These are phyloP conservation scores for Hemichromis elongatus DNA, from an alignment of 2,113 vertebrate species.

Conservation along the genomic window DNA sequence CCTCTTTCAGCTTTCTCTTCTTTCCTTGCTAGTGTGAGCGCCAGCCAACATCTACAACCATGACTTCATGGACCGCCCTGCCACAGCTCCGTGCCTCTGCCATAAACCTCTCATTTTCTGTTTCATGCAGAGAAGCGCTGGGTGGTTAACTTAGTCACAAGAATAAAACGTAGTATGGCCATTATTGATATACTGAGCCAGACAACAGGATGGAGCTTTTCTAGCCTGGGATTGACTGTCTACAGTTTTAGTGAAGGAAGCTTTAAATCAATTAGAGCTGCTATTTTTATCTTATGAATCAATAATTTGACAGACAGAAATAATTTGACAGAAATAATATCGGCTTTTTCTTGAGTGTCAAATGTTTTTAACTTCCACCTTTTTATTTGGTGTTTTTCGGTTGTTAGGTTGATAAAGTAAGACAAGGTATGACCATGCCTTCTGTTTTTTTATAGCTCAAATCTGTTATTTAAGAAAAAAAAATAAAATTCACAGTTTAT, in stretches of 20 bases:
- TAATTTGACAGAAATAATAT: not conserved
- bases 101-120: not conserved
- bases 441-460: not conserved
- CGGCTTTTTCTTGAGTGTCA: fast-evolving
- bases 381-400: not conserved
- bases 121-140: not conserved
- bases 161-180: not conserved
- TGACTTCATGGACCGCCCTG: not conserved
- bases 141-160: not conserved
- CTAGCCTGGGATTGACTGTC: not conserved
- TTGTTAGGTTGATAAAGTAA: not conserved
- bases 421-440: fast-evolving
- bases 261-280: not conserved
- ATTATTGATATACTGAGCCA: not conserved
- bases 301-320: not conserved
- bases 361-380: not conserved
- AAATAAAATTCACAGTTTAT: not conserved
- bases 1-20: not conserved
- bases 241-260: not conserved
- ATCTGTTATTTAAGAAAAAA: not conserved
- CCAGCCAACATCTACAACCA: not conserved
- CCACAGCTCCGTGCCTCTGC: not conserved
- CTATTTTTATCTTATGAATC: not conserved
- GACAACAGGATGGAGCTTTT: not conserved
- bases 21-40: not conserved